These are phyloP conservation scores for Cyphomyrus plagiostoma DNA, from an alignment of 2,113 vertebrate species.

Conservation along the genomic window DNA sequence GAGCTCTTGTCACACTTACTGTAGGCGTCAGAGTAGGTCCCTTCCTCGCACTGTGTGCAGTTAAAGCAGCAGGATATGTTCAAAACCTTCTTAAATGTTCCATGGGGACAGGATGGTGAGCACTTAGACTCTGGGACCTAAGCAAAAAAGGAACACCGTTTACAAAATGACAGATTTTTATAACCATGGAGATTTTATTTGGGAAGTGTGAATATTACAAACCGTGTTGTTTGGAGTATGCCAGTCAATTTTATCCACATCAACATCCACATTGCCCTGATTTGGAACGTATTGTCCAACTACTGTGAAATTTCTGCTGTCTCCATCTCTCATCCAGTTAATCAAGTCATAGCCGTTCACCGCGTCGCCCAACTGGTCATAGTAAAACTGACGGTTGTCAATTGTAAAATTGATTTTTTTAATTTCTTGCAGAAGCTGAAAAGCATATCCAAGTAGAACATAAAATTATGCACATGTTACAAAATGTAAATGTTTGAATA, in stretches of 20 bases:
- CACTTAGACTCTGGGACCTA: slow-evolving; percentile 41
- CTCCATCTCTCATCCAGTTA: slow-evolving; percentile 33
- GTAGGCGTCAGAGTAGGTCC: slow-evolving; percentile 35
- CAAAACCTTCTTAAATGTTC: slow-evolving; percentile 35
- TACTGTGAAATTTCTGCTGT: slow-evolving; percentile 20
- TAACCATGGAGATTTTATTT: neutral
- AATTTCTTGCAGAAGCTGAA: slow-evolving; percentile 53
- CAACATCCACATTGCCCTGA: slow-evolving; percentile 19
- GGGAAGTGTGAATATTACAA: slow-evolving; percentile 11
- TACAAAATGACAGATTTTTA: neutral
- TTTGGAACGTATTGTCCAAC: slow-evolving; percentile 40
- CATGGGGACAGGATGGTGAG: slow-evolving; percentile 34
- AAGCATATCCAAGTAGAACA: slow-evolving; percentile 13
- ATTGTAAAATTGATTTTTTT: slow-evolving; percentile 40
- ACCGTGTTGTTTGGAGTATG: slow-evolving; percentile 37
- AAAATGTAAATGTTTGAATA: neutral
- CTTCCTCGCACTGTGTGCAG: slow-evolving; percentile 39
- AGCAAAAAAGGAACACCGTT: neutral
- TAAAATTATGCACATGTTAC: neutral
- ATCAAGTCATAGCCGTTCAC: slow-evolving; percentile 50
- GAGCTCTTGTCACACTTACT: slow-evolving; percentile 31
- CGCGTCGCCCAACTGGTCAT: slow-evolving; percentile 49
- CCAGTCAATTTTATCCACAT: slow-evolving; percentile 30
- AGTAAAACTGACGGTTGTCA: slow-evolving; percentile 32
- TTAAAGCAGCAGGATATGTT: slow-evolving; percentile 40